Base-by-base conservation (phyloP, 2,888 invertebrate genomes). In the Linnaemya tessellans region DNA sequence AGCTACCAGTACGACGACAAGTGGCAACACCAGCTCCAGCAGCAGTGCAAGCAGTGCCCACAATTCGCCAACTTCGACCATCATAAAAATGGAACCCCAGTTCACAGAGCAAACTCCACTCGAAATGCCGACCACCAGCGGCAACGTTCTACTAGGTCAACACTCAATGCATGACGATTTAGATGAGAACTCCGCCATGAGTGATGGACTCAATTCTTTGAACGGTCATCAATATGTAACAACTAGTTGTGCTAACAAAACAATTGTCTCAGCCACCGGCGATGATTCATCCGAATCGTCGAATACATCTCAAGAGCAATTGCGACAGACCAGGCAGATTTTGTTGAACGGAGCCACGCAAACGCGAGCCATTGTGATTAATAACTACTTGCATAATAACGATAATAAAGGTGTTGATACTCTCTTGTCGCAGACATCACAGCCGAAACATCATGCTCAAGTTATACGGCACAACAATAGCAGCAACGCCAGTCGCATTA, bases 281-380 rank as follows among this genome's bases (percentile, higher is more conserved):
- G 92, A 92, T 87, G 92, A 92, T 79, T 91, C 92, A 79, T 92
- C 92, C 22, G 91, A 90, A 73, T 92, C 91, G 84, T 90, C 91
- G 82, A 89, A 90, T 86, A 89, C 90, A 88, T 90, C 91, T 86
- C 87, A 88, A 67, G 87, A 88, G 75, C 89, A 88, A 56, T 89
- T 88, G 35, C 87, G 87, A n/a, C 88, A 86, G 41, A 88, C 88
- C 35, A 86, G 87, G 43, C 89, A 88, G 20, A 87, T 89, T 84
- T 88, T 90, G 80, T 73, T 90, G 38, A 83, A 83, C 30, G 89
- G 88, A 8, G 87, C 87, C 49, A 89, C 90, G 81, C 90, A 90
- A 54, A 89, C 91, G 46, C 90, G 91, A 84, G 89, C 89, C 64
- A 89, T 92, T 89, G 92, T 92, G 87, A 91, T 92, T 60, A 92